Evolutionary conservation across 2,113 vertebrate genomes (phyloP).

Genomic region (Paramormyrops kingsleyae): DNA sequence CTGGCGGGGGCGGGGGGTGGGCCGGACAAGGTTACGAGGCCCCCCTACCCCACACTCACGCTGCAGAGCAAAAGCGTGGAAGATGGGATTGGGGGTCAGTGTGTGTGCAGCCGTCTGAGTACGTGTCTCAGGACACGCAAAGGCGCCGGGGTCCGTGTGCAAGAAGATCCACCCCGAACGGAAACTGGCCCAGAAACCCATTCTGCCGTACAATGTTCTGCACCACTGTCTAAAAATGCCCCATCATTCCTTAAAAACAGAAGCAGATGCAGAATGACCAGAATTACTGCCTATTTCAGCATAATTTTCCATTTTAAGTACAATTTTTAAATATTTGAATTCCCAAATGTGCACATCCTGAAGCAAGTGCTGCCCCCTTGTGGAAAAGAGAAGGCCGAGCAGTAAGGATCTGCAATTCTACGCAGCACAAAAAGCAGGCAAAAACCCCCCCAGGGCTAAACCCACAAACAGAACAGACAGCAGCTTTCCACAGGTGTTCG

Average conservation of each 20-base stretch:
- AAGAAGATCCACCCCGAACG: not conserved
- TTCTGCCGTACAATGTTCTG: not conserved
- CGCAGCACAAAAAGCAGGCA: not conserved
- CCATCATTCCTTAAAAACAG: not conserved
- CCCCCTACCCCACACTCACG: not conserved
- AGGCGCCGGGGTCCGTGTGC: not conserved
- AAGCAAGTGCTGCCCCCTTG: slow-evolving; percentile 20
- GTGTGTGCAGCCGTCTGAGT: not conserved
- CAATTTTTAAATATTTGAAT: not conserved
- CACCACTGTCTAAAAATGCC: not conserved
- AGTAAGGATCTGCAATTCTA: not conserved
- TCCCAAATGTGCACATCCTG: not conserved
- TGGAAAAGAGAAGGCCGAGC: not conserved
- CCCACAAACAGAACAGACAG: not conserved
- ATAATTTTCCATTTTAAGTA: not conserved
- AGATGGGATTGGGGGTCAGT: not conserved
- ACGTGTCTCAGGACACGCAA: not conserved
- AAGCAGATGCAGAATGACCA: not conserved
- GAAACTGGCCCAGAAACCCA: not conserved
- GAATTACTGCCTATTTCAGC: not conserved
- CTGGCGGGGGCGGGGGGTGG: not conserved
- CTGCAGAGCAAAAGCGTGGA: not conserved
- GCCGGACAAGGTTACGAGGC: not conserved
- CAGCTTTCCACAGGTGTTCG: not conserved
- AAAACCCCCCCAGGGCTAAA: not conserved